Base-by-base conservation (phyloP, 2,797 vertebrate genomes). In the Neosilurus hyrtlii region DNA sequence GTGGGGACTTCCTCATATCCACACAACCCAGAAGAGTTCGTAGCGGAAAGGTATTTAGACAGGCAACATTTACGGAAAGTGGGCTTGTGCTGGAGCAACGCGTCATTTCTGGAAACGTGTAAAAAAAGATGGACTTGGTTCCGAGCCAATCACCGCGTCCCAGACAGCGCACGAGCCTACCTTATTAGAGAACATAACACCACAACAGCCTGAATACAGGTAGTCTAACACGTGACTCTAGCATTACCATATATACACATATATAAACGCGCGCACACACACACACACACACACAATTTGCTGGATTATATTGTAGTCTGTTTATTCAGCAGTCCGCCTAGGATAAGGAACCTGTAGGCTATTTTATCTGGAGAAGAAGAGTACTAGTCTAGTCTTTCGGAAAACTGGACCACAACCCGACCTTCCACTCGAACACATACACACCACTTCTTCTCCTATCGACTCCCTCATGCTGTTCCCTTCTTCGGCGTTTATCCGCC, bases 11-110 rank as follows among this genome's bases (percentile, higher is more conserved):
- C 77, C 72, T 82, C 86, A 86, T 89, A 89, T 89, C 89, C 85
- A 89, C 89, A 84, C 77, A 86, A 88, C 87, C 87, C 88, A 83
- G 62, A 63, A 76, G 84, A 72, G 26, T 59, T 63, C 82, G 82
- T 90, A 90, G 93, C 92, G 85, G 87, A 90, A 92, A 90, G 86
- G 89, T 90, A 89, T 81, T 75, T 54, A 90, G 89, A 92, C 91
- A 87, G 85, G 89, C 87, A 68, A n/a, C 77, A 14, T 84, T 90
- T 88, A 85, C 86, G 74, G 84, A 83, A 90, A 89, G 80, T 82
- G 43, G 67, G 56, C 51, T 61, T 72, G 81, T 59, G 88, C 87
- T 78, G 75, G 86, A 87, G 86, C 89, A 87, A 86, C 89, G 89
- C 90, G 62, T 77, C 82, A 86, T 84, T 87, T 85, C 83, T 81